Conservation (phyloP, 2,797 vertebrate species). For the Lepus oiostolus region DNA sequence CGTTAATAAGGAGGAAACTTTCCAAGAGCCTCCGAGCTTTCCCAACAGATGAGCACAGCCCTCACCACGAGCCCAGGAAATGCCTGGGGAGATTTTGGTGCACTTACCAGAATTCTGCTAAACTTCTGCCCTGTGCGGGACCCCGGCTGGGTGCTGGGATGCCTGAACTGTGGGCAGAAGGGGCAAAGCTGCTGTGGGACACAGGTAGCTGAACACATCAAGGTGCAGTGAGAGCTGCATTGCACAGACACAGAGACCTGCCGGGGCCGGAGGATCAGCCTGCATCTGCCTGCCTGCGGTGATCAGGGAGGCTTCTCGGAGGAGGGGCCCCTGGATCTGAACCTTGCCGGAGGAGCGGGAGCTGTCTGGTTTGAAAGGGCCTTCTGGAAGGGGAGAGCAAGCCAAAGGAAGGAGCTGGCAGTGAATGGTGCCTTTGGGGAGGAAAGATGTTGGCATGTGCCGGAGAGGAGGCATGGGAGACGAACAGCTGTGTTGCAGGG, state of each 20-base stretch:
- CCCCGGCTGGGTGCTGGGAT: background rate
- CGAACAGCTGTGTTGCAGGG: background rate
- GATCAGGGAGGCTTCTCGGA: background rate
- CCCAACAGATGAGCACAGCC: background rate
- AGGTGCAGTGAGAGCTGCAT: too few species aligned
- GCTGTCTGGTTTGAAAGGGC: background rate
- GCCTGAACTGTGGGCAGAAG: background rate
- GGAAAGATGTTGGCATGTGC: background rate
- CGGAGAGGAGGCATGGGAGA: too few species aligned
- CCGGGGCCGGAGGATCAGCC: background rate
- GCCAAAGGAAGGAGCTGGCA: background rate
- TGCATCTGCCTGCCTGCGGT: too few species aligned
- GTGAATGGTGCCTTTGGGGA: background rate
- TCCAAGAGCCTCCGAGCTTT: background rate
- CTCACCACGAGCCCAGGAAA: too few species aligned
- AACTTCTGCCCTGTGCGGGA: background rate
- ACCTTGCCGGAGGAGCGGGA: background rate
- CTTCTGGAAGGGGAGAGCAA: background rate
- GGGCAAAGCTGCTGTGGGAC: background rate
- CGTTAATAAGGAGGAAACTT: background rate
- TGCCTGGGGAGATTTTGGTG: background rate
- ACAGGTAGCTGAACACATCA: background rate
- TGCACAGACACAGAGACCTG: background rate
- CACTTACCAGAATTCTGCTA: background rate
- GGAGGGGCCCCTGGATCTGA: accelerated